These are phyloP conservation scores for Solenodon paradoxus DNA, from an alignment of 2,113 vertebrate species.

Conservation along the genomic window DNA sequence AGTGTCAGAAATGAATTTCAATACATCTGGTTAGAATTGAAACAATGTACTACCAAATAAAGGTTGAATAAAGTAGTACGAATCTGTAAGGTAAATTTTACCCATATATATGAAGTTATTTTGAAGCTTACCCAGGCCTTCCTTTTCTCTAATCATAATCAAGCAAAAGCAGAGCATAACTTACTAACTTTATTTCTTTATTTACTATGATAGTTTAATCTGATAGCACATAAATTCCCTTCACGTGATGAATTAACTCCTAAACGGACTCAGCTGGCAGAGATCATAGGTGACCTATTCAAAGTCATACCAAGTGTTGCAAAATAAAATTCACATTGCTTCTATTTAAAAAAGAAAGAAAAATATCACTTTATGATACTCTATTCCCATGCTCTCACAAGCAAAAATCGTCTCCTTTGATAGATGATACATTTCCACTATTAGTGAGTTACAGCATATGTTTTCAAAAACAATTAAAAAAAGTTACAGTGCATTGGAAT, in stretches of 20 bases:
- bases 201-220: neutral
- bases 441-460: neutral
- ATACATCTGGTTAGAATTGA: no score
- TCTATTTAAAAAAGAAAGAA: neutral
- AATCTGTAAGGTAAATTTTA: neutral
- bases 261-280: neutral
- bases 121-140: neutral
- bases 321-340: neutral
- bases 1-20: neutral
- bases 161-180: neutral
- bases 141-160: neutral
- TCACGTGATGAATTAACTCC: neutral
- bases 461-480: neutral
- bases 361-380: neutral
- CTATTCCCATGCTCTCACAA: neutral
- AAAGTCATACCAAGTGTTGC: neutral
- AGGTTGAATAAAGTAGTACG: neutral
- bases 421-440: neutral
- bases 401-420: neutral
- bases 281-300: neutral
- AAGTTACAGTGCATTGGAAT: neutral
- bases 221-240: neutral
- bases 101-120: neutral
- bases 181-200: neutral
- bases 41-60: neutral